These are phyloP conservation scores for Manis javanica DNA, from an alignment of 2,797 vertebrate genomes.

Conservation along the genomic window DNA sequence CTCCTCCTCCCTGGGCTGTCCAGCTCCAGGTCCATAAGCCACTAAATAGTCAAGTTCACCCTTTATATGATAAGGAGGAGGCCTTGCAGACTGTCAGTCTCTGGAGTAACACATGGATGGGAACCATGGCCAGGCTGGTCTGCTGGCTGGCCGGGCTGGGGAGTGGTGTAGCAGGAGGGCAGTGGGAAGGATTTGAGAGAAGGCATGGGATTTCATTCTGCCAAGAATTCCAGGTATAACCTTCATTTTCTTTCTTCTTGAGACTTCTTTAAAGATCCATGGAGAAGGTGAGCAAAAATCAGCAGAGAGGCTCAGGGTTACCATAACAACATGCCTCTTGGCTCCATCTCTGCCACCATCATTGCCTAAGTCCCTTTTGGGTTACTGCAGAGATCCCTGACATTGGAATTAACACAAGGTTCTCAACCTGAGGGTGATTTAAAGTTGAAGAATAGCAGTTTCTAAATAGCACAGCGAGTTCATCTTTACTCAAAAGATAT, in stretches of 20 bases:
- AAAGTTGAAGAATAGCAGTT: slow-evolving; percentile 10
- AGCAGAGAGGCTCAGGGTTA: background rate
- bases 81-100: background rate
- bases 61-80: background rate
- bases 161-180: background rate
- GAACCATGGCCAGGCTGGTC: background rate
- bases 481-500: slow-evolving; percentile 51
- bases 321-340: background rate
- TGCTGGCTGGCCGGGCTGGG: background rate
- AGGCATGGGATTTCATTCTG: background rate
- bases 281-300: background rate
- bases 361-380: background rate
- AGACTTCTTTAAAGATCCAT: background rate
- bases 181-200: background rate
- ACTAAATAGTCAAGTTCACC: too few relatives aligned
- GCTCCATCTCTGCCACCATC: background rate
- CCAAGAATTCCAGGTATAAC: too few relatives aligned
- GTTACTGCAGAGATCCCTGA: background rate
- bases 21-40: background rate
- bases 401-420: background rate
- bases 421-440: background rate
- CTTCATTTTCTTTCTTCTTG: slow-evolving; percentile 14
- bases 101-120: background rate
- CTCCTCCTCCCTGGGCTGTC: background rate
- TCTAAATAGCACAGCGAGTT: slow-evolving; percentile 18